Percentiles rank a stretch among this genome's conserved stretches.
phyloP scores from a whole-genome alignment of 2,113 vertebrate genomes.

The Catharus minimus region DNA sequence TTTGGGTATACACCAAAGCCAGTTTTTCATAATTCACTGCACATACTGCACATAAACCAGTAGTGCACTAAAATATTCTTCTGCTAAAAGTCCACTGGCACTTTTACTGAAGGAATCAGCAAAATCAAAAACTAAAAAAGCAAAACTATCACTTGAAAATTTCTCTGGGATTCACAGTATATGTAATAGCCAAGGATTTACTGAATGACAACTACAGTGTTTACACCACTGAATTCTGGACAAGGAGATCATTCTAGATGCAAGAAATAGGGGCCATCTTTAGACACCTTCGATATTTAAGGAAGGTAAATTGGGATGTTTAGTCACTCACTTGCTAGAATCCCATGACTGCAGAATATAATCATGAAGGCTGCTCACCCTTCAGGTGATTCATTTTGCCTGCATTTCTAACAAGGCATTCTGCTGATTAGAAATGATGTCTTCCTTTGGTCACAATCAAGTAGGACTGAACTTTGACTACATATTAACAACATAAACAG shows the following conservation, averaged over 20 bases:
- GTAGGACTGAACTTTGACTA: neutral
- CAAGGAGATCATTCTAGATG: neutral
- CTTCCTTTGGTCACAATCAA: neutral
- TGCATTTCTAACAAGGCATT: neutral
- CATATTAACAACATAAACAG: accelerated
- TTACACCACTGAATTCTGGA: neutral
- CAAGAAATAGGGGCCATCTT: neutral
- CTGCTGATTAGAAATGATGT: neutral
- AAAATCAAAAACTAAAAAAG: neutral
- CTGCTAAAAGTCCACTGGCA: neutral
- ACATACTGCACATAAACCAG: neutral
- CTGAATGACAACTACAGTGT: neutral
- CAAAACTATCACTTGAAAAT: neutral
- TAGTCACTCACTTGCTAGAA: neutral
- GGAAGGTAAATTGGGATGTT: neutral
- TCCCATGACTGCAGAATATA: neutral
- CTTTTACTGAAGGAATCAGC: neutral
- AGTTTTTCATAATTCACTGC: neutral
- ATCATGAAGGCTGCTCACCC: neutral
- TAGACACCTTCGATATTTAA: accelerated
- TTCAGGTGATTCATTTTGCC: neutral
- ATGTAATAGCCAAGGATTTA: neutral
- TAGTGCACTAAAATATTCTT: neutral
- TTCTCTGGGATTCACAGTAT: neutral
- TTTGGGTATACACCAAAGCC: neutral